Conservation (phyloP, 2,888 invertebrate genomes). For the Lasioglossum lativentre region DNA sequence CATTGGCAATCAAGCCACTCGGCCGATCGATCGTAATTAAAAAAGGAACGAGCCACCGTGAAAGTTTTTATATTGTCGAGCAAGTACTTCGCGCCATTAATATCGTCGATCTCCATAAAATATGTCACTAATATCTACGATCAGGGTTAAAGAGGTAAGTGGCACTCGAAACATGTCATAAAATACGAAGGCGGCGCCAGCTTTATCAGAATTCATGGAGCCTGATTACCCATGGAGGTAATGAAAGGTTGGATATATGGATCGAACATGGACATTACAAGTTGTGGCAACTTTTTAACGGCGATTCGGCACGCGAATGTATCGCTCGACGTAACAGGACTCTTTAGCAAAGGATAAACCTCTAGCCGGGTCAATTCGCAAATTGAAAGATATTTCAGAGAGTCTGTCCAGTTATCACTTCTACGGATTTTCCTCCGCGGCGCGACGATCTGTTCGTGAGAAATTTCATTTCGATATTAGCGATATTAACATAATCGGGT, state of each 20-base stretch:
- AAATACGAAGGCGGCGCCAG: conserved; percentile 1
- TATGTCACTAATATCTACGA: conserved; percentile 24
- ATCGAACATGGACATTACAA: conserved; percentile 32
- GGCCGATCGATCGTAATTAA: neutral
- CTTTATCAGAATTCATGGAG: conserved; percentile 32
- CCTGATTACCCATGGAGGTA: too few relatives aligned
- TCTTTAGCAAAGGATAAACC: conserved; percentile 35
- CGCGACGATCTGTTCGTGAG: neutral
- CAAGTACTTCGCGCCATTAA: neutral
- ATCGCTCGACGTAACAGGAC: neutral
- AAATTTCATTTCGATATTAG: neutral
- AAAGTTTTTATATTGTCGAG: neutral
- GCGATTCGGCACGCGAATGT: conserved; percentile 31
- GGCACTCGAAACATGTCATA: conserved; percentile 17
- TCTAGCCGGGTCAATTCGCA: neutral
- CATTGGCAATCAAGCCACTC: neutral
- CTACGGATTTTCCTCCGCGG: neutral
- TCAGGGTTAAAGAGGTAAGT: neutral
- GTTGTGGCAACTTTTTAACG: conserved; percentile 29
- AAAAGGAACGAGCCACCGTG: neutral
- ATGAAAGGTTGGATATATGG: conserved; percentile 36
- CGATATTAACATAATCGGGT: neutral
- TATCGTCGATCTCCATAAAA: conserved; percentile 16
- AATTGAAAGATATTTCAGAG: neutral
- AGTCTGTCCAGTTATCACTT: neutral